A percentile compares a stretch with the other conserved stretches of the same genome.
These are phyloP conservation scores for Cephus rjabovi DNA, from an alignment of 2,888 invertebrate species.

Conservation along the genomic window DNA sequence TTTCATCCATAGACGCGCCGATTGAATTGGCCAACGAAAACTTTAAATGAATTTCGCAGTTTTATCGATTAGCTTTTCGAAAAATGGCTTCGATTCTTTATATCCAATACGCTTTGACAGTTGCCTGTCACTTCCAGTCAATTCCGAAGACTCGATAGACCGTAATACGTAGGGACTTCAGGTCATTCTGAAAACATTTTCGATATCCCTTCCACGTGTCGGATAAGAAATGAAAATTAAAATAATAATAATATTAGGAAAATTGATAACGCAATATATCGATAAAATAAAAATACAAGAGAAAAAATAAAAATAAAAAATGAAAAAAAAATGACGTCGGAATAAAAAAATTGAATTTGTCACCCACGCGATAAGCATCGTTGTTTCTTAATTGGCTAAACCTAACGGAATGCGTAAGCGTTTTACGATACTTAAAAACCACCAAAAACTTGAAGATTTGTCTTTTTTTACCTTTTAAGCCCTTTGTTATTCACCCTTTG, in stretches of 20 bases:
- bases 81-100: not conserved
- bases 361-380: not conserved
- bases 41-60: not conserved
- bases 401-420: not conserved
- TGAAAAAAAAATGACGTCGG: not conserved
- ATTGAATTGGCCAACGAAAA: not conserved
- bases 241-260: no score
- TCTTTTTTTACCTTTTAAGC: not conserved
- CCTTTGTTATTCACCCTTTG: not conserved
- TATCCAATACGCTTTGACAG: not conserved
- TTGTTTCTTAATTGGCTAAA: not conserved
- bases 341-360: not conserved
- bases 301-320: no score
- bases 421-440: not conserved
- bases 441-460: not conserved
- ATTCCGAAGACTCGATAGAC: not conserved
- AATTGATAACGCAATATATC: not conserved
- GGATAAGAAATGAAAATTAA: no score
- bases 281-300: not conserved
- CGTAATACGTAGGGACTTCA: not conserved
- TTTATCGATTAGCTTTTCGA: not conserved
- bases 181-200: not conserved
- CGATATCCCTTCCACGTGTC: not conserved
- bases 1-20: not conserved
- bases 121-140: not conserved